phyloP scores from a whole-genome alignment of 35 echinoderm and acorn worm species.

The Lytechinus variegatus region DNA sequence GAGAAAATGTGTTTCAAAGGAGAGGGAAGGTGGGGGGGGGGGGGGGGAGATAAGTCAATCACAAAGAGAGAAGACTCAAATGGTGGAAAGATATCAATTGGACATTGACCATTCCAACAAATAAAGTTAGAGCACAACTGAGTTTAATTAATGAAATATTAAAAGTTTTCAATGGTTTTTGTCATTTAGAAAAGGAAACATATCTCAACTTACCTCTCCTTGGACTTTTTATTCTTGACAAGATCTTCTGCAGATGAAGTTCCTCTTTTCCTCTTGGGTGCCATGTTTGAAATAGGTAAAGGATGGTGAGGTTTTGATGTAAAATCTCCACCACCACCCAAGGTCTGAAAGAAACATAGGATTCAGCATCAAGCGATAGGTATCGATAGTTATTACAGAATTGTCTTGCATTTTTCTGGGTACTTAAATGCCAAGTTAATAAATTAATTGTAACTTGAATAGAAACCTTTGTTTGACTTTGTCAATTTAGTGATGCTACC shows the following conservation, averaged over 20 bases:
- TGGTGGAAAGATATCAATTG: no score
- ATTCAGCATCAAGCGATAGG: no score
- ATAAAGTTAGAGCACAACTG: not conserved
- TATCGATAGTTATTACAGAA: no score
- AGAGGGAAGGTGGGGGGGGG: not conserved
- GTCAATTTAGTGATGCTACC: no score
- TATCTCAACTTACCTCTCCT: conserved; percentile 59
- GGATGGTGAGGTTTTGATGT: not conserved
- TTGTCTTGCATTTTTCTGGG: no score
- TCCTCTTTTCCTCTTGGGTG: conserved; percentile 78
- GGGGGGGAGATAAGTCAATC: not conserved
- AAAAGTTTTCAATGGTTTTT: no score
- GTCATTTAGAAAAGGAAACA: not conserved
- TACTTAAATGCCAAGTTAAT: no score
- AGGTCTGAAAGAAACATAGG: conserved; percentile 10
- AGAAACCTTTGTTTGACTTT: no score
- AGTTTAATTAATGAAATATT: not conserved
- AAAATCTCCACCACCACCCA: conserved; percentile 15
- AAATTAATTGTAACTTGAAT: no score
- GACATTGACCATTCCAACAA: not conserved
- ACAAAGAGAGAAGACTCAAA: not conserved
- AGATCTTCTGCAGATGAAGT: conserved; percentile 65
- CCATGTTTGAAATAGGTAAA: conserved; percentile 65
- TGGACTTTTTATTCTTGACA: conserved; percentile 67
- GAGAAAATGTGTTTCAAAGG: not conserved